Evolutionary conservation across 2,797 vertebrate genomes (phyloP).

Genomic region (Labeo calbasu): DNA sequence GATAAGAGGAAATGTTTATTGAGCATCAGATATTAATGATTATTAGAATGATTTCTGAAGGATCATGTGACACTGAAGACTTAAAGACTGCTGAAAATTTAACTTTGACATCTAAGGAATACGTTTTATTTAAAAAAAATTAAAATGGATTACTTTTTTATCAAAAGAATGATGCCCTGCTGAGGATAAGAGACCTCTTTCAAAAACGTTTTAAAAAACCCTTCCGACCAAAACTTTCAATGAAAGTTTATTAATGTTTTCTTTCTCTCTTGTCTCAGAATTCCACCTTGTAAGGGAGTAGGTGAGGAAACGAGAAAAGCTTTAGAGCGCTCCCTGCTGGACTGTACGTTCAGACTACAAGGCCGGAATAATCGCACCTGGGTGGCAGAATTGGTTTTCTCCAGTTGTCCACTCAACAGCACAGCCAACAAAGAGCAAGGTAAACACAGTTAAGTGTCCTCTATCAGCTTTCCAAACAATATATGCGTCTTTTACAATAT

Average conservation of each 20-base stretch:
- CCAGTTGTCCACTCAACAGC: constrained; percentile 94
- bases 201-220: neutral
- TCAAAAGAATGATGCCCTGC: neutral
- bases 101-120: neutral
- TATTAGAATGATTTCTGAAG: neutral
- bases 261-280: constrained; percentile 72
- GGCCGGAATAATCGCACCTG: constrained; percentile 98
- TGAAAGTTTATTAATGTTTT: neutral
- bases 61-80: no score
- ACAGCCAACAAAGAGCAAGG: constrained; percentile 95
- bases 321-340: constrained; percentile 92
- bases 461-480: neutral
- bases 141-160: neutral
- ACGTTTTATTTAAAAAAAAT: neutral
- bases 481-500: no score
- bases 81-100: neutral
- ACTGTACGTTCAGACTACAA: constrained; percentile 97
- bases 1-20: neutral
- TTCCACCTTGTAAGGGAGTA: constrained; percentile 92
- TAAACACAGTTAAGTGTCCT: constrained; percentile 53
- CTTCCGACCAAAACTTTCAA: neutral
- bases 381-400: constrained; percentile 96
- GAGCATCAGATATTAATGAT: neutral
- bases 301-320: constrained; percentile 92
- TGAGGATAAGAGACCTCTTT: neutral